Conservation (phyloP, 1,140 invertebrate genomes). For the Carcinoscorpius rotundicauda region DNA sequence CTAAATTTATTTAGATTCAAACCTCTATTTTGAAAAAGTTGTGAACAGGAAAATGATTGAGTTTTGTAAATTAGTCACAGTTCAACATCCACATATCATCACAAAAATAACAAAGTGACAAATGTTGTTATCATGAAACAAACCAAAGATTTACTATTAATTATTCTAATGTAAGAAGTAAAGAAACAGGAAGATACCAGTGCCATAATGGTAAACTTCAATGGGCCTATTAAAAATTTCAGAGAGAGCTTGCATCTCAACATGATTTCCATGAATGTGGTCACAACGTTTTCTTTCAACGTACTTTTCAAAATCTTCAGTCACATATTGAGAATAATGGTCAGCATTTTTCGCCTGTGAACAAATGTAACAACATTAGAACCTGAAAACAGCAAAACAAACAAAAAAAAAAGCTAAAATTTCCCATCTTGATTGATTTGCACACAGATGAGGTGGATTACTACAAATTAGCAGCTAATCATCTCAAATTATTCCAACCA, state of each 20-base stretch:
- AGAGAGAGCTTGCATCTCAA: conserved; percentile 87
- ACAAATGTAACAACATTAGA: no score
- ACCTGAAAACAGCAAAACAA: no score
- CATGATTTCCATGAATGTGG: conserved; percentile 80
- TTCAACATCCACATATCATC: background rate
- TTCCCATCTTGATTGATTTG: no score
- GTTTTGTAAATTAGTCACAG: no score
- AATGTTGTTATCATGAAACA: background rate
- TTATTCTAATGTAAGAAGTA: background rate
- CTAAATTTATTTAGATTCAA: no score
- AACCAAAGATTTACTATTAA: conserved; percentile 3
- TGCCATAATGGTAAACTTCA: conserved; percentile 75
- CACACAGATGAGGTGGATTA: no score
- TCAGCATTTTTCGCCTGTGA: conserved; percentile 63
- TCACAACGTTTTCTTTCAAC: conserved; percentile 62
- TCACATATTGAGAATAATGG: conserved; percentile 86
- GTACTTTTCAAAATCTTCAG: conserved; percentile 81
- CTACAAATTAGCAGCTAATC: no score
- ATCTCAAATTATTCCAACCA: no score
- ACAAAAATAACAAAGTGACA: conserved; percentile 6
- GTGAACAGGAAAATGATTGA: no score
- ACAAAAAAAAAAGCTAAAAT: no score
- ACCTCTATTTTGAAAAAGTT: no score
- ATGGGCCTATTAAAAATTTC: conserved; percentile 88
- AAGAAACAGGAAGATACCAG: background rate